Base-by-base conservation (phyloP, 1,140 invertebrate genomes). In the Lordiphosa collinella region DNA sequence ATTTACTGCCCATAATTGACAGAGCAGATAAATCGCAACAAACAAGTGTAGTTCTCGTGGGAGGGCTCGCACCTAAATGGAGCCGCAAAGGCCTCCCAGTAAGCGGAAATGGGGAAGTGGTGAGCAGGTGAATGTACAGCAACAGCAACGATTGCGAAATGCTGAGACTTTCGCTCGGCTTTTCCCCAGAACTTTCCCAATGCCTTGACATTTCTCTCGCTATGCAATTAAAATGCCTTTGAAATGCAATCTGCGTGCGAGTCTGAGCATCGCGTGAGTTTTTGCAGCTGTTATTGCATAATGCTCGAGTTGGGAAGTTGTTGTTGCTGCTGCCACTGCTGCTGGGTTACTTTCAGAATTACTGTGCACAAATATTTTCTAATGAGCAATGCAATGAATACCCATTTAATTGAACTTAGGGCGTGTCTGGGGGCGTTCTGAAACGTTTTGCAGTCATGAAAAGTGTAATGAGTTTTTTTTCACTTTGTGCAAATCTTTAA, bases 281-380 rank as follows among this genome's bases (percentile, higher is more conserved):
- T 48, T 25, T n/a, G 10, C 22, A 34, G 29, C 31, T 43, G 50
- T 43, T 67, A 58, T 59, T 59, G 50, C 55, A 66, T 68, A 53
- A 48, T 63, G 41, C 40, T 43, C 36, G 35, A 52, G 56, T 56
- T 56, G 18, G 31, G 18, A 52, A 53, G 32, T 50, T 51, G 35
- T 64, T 50, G 16, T 13, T 16, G 13, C 8, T 14, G 16, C 34
- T 10, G 25, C 29, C 22, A 3, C 10, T 32, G 56, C 36, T 16
- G 37, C 22, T 34, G 22, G 16, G 12, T 50, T 60, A 50, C 46
- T 44, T 58, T 46, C 22, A 35, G 41, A 51, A 58, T 38, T 56
- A 65, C 57, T 71, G 76, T 76, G 62, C 79, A 73, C 71, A 80
- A 80, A 76, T 82, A 80, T 67, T 82, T 66, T 76, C 71, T 80